Base-by-base conservation (phyloP, 2,888 invertebrate species). In the Dasypogon diadema region DNA sequence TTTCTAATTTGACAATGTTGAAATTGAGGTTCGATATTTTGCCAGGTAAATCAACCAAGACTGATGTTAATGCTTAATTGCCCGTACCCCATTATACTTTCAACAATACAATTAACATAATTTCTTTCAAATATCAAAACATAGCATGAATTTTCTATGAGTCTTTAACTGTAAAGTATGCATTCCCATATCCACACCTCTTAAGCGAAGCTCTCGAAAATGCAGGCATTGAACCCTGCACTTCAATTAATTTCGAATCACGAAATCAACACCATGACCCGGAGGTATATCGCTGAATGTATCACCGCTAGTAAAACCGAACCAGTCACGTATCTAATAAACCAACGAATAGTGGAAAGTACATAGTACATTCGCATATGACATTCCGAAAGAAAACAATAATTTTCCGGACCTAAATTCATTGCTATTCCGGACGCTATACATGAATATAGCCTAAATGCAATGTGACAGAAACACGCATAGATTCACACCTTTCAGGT, bases 241-340 rank as follows among this genome's bases (percentile, higher is more conserved):
- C 26, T 70, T 42, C 21, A 70, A 70, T 70, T 54, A 70, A 54
- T 70, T 70, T 70, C 70, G 21, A 70, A 70, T 70, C 70, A 70
- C 54, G 70, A 70, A 54, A 51, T 51, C 46, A 51, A 42, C 70
- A 70, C 54, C 18, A 22, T 54, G 70, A 70, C 70, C 70, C 18
- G 70, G 12, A 70, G 54, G n/a, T 70, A 18, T 56, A 30, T 18
- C 51, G 54, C 16, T 70, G 24, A 65, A 24, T 6, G 54, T 18
- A 16, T 54, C 30, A 16, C 54, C 21, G 16, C 16, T 54, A 54
- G 54, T 14, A 54, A 54, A 51, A 24, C 34, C 30, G 54, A 48
- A 42, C 48, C 21, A 46, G 48, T 30, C 54, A 54, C 56, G 72
- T 73, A 73, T 22, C 55, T 56, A 56, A 55, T 56, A 21, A 73